Base-by-base conservation (phyloP, 1,140 invertebrate species). In the Sarcophaga peregrina region DNA sequence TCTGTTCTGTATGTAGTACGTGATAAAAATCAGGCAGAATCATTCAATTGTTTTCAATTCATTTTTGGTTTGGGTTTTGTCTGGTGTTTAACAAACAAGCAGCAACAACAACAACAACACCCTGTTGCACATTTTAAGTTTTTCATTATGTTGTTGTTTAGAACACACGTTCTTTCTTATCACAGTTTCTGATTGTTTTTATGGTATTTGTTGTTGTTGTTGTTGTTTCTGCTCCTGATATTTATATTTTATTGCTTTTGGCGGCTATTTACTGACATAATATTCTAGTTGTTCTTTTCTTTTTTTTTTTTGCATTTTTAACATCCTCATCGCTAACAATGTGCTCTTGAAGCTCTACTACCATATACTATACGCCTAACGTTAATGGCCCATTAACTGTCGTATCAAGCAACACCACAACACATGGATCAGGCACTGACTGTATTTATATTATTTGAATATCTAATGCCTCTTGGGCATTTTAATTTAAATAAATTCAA, bases 191-290 rank as follows among this genome's bases (percentile, higher is more conserved):
- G 25, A 37, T 37, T 37, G 25, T 37, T 37, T 37, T 37, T 58
- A 15, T 58, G 11, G 11, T 58, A 58, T 0, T 6, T 9, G 13
- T 7, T 58, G 54, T 15, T 58, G 15, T n/a, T n/a, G 15, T n/a
- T 58, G 3, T n/a, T 58, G 54, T n/a, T 37, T 37, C 25, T 58
- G 54, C 54, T 58, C 13, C 15, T 15, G 54, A 13, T 5, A 6
- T 58, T 58, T n/a, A n/a, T n/a, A n/a, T 58, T n/a, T 58, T n/a
- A 58, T 15, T 58, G 54, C 54, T 58, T n/a, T 58, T 58, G 54
- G 54, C 54, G 15, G n/a, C 15, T 58, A n/a, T 58, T 58, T 58
- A n/a, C n/a, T 58, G 54, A 58, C 54, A 58, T 58, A 15, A 58
- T 58, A 58, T 37, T 13, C 54, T n/a, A 37, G 25, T 37, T 37